Evolutionary conservation across 2,888 invertebrate species (phyloP).

Genomic region (Drosophila multiciliata): DNA sequence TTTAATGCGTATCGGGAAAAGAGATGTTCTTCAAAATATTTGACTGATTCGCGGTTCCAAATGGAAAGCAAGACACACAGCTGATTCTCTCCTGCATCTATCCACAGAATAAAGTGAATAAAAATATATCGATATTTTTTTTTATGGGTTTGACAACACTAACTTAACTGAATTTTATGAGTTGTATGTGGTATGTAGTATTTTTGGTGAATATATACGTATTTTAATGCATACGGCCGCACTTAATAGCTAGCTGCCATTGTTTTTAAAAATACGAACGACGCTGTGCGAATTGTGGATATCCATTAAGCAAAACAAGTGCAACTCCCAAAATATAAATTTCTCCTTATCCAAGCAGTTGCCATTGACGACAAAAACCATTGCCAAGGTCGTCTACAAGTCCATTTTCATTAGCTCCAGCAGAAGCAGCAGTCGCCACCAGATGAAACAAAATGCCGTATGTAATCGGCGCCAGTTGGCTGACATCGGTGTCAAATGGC

Average conservation of each 20-base stretch:
- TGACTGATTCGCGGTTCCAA: constrained; percentile 32
- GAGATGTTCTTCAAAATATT: constrained; percentile 41
- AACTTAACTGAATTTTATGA: background rate
- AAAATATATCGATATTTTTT: background rate
- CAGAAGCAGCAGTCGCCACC: background rate
- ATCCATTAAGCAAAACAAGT: background rate
- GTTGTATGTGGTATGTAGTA: too few species aligned
- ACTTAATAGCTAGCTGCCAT: constrained; percentile 8
- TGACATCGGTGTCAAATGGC: constrained; percentile 9
- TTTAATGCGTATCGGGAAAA: constrained; percentile 3
- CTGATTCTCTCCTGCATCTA: constrained; percentile 22
- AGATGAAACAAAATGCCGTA: constrained; percentile 16
- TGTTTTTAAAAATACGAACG: constrained; percentile 14
- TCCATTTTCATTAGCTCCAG: background rate
- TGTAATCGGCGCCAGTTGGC: constrained; percentile 25
- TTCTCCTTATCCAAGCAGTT: background rate
- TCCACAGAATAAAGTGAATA: background rate
- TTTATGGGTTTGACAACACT: background rate
- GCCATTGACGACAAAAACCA: constrained; percentile 16
- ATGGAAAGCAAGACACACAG: constrained; percentile 9
- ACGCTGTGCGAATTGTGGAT: background rate
- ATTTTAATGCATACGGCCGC: background rate
- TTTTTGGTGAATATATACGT: background rate
- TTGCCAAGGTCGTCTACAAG: constrained; percentile 13
- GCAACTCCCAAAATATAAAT: background rate